Evolutionary conservation across 2,113 vertebrate species (phyloP).

Genomic region (Campylorhamphus procurvoides): DNA sequence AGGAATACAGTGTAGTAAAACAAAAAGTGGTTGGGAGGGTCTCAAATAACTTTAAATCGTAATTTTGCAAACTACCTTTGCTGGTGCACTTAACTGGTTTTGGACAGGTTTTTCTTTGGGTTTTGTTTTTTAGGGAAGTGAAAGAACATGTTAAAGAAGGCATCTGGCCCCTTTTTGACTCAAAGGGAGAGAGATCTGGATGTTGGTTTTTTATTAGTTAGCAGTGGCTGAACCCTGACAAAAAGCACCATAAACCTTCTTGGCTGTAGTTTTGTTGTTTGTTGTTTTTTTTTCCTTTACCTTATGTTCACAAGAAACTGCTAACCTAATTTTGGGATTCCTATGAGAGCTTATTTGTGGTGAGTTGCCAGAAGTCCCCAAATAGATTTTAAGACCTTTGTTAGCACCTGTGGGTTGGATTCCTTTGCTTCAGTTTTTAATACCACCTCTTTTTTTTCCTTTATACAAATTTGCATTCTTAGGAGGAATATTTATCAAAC

Average conservation of each 20-base stretch:
- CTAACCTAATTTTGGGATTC: conserved; percentile 9
- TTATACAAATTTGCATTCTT: background rate
- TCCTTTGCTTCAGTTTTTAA: background rate
- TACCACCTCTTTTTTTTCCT: background rate
- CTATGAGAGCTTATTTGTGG: background rate
- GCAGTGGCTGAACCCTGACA: background rate
- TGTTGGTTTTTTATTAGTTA: background rate
- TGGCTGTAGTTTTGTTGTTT: background rate
- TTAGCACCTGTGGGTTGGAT: background rate
- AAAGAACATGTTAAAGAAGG: background rate
- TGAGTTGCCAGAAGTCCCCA: background rate
- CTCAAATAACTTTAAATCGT: background rate
- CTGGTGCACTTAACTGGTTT: background rate
- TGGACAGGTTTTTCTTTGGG: background rate
- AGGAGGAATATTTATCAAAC: background rate
- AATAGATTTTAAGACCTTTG: background rate
- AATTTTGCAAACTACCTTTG: background rate
- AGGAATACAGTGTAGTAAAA: background rate
- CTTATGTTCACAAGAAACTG: background rate
- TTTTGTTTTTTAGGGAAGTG: background rate
- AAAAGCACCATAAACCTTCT: background rate
- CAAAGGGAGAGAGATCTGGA: background rate
- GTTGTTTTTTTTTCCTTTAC: background rate
- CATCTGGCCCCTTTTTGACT: background rate
- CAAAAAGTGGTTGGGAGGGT: background rate